Evolutionary conservation across 2,797 vertebrate species (phyloP).

Genomic region (Hemibagrus guttatus): DNA sequence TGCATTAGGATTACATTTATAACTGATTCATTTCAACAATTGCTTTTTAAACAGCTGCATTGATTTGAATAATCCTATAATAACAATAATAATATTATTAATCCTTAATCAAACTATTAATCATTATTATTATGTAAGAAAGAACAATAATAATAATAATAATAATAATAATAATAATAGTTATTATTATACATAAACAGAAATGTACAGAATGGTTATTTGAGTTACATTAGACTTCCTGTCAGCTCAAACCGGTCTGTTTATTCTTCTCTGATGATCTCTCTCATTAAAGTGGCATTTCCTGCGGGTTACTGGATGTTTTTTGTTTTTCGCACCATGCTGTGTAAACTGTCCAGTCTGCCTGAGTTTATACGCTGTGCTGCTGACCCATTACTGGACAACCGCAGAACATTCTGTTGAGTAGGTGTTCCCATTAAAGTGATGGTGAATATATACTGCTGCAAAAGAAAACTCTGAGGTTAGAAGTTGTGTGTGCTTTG

Average conservation of each 20-base stretch:
- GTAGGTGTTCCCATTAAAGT: neutral
- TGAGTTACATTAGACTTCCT: no score
- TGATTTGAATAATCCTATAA: neutral
- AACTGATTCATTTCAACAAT: neutral
- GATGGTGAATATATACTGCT: neutral
- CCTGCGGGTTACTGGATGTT: neutral
- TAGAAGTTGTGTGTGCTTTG: neutral
- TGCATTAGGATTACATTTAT: neutral
- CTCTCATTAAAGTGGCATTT: no score
- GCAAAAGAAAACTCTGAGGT: neutral
- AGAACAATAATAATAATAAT: neutral
- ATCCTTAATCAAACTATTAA: no score
- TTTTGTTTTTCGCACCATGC: neutral
- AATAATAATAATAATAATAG: neutral
- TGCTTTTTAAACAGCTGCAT: neutral
- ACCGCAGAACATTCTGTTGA: neutral
- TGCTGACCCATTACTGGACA: neutral
- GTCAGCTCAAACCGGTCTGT: no score
- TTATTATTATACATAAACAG: no score
- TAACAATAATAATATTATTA: no score
- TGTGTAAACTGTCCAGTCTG: neutral
- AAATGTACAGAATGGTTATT: no score
- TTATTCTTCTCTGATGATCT: no score
- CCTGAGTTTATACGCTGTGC: neutral
- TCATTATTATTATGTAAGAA: no score